phyloP scores from a whole-genome alignment of 2,888 invertebrate species.

The Sesia apiformis region DNA sequence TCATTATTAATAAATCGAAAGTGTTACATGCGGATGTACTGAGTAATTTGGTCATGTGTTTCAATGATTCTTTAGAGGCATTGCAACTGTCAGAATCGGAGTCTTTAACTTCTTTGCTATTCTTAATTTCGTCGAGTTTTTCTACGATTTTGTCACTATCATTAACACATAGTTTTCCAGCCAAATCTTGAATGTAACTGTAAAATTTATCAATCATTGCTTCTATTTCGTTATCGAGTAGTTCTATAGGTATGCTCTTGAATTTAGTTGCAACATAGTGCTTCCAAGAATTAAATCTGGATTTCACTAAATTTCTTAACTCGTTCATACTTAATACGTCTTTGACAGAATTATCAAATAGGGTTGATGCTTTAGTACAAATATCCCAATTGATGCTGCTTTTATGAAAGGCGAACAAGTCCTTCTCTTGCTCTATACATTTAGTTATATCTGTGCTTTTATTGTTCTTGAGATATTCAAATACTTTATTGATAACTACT shows the following conservation, averaged over 20 bases:
- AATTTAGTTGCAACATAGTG: conserved; percentile 45
- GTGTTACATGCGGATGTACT: conserved; percentile 47
- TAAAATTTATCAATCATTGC: conserved; percentile 54
- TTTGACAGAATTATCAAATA: conserved; percentile 57
- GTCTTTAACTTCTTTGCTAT: conserved; percentile 25
- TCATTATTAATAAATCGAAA: conserved; percentile 53
- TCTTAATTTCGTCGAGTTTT: conserved; percentile 42
- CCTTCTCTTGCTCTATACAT: conserved; percentile 42
- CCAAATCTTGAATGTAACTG: conserved; percentile 48
- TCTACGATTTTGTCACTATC: conserved; percentile 43
- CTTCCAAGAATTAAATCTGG: conserved; percentile 52
- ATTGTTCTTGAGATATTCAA: conserved; percentile 50
- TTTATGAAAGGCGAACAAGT: conserved; percentile 34
- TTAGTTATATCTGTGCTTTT: conserved; percentile 46
- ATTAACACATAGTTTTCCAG: conserved; percentile 30
- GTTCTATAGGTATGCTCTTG: conserved; percentile 44
- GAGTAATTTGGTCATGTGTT: conserved; percentile 41
- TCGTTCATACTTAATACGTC: conserved; percentile 55
- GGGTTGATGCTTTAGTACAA: conserved; percentile 40
- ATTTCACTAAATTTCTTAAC: conserved; percentile 38
- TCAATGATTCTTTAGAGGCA: conserved; percentile 38
- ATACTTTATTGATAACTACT: conserved; percentile 57
- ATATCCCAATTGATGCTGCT: conserved; percentile 41
- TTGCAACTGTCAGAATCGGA: conserved; percentile 30
- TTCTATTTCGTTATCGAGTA: conserved; percentile 52